A percentile compares a stretch with the other conserved stretches of the same genome.
These are phyloP conservation scores for Phaenicophaeus curvirostris DNA, from an alignment of 2,797 vertebrate genomes.

Conservation along the genomic window DNA sequence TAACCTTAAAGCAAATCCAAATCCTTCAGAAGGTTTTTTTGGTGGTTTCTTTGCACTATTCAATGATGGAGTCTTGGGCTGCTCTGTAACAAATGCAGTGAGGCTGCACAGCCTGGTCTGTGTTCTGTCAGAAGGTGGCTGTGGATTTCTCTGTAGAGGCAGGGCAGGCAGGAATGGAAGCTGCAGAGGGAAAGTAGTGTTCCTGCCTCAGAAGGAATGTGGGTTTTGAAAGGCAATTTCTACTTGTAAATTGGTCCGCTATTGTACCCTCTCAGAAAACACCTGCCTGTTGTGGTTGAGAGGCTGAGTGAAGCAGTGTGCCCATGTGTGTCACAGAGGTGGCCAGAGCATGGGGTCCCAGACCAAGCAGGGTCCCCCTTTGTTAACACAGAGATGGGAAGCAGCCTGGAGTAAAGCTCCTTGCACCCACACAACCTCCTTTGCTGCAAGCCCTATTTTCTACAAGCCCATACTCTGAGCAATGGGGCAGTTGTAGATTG, in stretches of 20 bases:
- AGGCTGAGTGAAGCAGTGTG: neutral
- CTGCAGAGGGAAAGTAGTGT: neutral
- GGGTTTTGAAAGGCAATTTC: neutral
- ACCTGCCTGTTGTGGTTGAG: rapidly evolving
- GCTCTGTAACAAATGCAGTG: rapidly evolving
- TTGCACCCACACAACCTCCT: rapidly evolving
- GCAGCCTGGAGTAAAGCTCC: neutral
- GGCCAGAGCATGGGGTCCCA: no score
- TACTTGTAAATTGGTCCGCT: neutral
- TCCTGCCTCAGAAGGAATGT: neutral
- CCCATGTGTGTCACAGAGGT: neutral
- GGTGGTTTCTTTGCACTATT: neutral
- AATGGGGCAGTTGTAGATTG: neutral
- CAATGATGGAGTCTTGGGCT: neutral
- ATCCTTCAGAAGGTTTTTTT: neutral
- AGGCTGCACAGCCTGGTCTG: neutral
- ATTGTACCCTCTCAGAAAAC: neutral
- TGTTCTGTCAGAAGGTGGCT: neutral
- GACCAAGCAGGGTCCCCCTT: neutral
- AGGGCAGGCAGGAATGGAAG: neutral
- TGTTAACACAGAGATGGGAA: neutral
- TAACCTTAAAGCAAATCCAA: neutral
- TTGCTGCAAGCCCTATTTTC: neutral
- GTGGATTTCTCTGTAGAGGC: neutral
- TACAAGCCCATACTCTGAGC: neutral